These are phyloP conservation scores for Xiphophorus hellerii DNA, from an alignment of 2,113 vertebrate species.

Conservation along the genomic window DNA sequence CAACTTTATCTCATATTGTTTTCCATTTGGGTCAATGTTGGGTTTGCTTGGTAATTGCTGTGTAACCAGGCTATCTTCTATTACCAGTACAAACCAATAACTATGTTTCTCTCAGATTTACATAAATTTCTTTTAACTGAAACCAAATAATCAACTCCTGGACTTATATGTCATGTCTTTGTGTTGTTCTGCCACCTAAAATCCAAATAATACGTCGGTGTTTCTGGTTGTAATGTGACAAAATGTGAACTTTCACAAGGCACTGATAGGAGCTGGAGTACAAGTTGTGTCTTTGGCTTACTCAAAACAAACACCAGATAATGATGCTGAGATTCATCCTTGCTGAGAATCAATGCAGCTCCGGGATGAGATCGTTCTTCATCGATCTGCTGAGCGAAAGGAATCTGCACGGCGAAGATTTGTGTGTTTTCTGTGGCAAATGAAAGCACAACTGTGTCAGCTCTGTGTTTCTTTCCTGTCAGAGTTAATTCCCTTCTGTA, in stretches of 20 bases:
- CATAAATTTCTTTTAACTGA: background rate
- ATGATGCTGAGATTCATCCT: conserved; percentile 4
- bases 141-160: background rate
- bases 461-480: conserved; percentile 5
- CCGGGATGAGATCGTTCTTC: conserved; percentile 21
- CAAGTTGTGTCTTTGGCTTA: background rate
- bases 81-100: too few relatives aligned
- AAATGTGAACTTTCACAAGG: background rate
- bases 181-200: background rate
- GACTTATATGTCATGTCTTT: background rate
- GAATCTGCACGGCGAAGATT: conserved; percentile 13
- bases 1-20: too few relatives aligned
- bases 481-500: conserved; percentile 12
- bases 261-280: background rate
- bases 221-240: background rate
- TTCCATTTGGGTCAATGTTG: too few relatives aligned
- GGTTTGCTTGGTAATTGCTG: too few relatives aligned
- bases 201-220: background rate
- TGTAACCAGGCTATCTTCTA: too few relatives aligned
- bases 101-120: background rate
- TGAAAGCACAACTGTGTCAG: conserved; percentile 9
- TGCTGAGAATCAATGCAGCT: conserved; percentile 22
- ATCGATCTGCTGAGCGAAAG: conserved; percentile 41
- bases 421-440: conserved; percentile 23
- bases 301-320: conserved; percentile 4